Base-by-base conservation (phyloP, 2,888 invertebrate species). In the Cheilosia vulpina region DNA sequence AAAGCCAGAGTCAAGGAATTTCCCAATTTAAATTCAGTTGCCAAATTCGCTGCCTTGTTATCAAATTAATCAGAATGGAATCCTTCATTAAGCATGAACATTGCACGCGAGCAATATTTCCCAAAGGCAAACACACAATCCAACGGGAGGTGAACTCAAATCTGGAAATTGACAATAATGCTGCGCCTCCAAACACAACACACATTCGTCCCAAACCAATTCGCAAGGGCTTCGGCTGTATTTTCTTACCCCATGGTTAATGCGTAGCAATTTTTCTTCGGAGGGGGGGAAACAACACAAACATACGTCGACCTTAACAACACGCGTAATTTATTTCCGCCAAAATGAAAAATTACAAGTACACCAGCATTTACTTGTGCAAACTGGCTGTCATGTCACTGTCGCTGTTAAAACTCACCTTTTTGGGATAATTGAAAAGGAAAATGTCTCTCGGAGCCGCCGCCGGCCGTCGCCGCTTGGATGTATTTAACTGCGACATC, bases 101-200 rank as follows among this genome's bases (percentile, higher is more conserved):
- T 43, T 57, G 52, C 53, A 43, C 53, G n/a, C 31, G 53, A 7
- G 27, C 3, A 17, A 34, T 50, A 31, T 68, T 43, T 24, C 3
- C 3, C 57, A n/a, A 31, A 60, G 38, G 47, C 15, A 60, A 6
- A 11, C 50, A 17, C 57, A 78, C 52, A 76, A 82, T 82, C 68
- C 27, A 66, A 19, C 24, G 19, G 6, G 13, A 21, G 63, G 71
- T 76, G 45, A 69, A 65, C 52, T 58, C 34, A 57, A 78, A 78
- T 73, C 68, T 62, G 68, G 72, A 68, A 73, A 78, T 83, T 78
- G 83, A 78, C 78, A 78, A 69, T 68, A 78, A 63, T 50, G 57
- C 82, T 34, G 11, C 50, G 53, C 24, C 43, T 47, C 34, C 43
- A 62, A 27, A 73, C 55, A 53, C 1, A 1, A 31, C 73, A 75